Base-by-base conservation (phyloP, 2,113 vertebrate species). In the Saguinus midas region DNA sequence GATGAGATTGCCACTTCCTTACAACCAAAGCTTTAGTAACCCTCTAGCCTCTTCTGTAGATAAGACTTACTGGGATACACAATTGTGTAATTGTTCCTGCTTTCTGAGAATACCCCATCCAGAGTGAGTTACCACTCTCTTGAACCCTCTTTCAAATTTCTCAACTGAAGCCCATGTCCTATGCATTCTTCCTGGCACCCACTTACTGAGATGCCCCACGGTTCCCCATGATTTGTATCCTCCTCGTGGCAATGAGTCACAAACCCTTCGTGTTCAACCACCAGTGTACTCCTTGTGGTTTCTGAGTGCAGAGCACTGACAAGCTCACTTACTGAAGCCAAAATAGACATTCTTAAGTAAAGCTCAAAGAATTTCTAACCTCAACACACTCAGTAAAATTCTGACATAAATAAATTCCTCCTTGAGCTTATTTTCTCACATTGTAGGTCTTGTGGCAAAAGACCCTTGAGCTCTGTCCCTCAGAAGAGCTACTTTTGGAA, bases 161-260 rank as follows among this genome's bases (percentile, higher is more conserved):
- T 40, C 18, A 43, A 20, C 32, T 2, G 29, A 85, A 68, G 45
- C 9, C 48, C 37, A 7, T 3, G 12, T 73, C 48, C 29, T 21
- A 1, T 8, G 32, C 61, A 8, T n/a, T n/a, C 21, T 64, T 57
- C 20, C 43, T 35, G 37, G 72, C 29, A 14, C 40, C 21, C 48
- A 55, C 35, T 84, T 32, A 43, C 29, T 72, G 76, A n/a, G 84
- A 37, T 29, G 35, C 0, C 27, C 55, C 68, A 52, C 3, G 1
- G 16, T 13, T 37, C 20, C 40, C 52, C 35, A 5, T 0, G 3
- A 48, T 48, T 0, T 58, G 21, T 10, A 18, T 21, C n/a, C 7
- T 32, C 45, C 35, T 48, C 6, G 0, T 8, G 5, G 11, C 17
- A 57, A 4, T 7, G 40, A 85, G n/a, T 32, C 6, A 35, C 48